Evolutionary conservation across 1,140 invertebrate genomes (phyloP).

Genomic region (Laupala kohalensis): DNA sequence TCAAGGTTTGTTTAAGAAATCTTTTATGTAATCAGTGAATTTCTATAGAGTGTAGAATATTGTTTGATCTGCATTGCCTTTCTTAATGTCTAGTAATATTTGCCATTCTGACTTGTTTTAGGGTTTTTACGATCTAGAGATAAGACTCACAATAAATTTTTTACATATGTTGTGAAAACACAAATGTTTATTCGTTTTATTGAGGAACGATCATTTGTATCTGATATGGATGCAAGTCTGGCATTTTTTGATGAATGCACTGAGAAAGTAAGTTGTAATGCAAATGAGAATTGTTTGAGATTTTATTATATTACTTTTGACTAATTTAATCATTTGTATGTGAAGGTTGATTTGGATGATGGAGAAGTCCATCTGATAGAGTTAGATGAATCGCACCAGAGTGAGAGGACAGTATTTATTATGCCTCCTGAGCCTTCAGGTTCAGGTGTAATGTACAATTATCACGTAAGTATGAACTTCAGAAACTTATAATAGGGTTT

Average conservation of each 20-base stretch:
- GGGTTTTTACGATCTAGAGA: slow-evolving; percentile 50
- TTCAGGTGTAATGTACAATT: slow-evolving; percentile 24
- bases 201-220: slow-evolving; percentile 96
- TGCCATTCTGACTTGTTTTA: too few species aligned
- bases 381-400: slow-evolving; percentile 55
- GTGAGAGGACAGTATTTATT: slow-evolving; percentile 89
- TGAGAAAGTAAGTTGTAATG: slow-evolving; percentile 44
- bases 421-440: slow-evolving; percentile 73
- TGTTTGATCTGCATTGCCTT: not conserved
- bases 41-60: not conserved
- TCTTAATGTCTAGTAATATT: too few species aligned
- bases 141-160: slow-evolving; percentile 84
- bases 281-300: not conserved
- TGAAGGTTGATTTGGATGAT: slow-evolving; percentile 33
- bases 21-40: not conserved
- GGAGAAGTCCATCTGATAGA: slow-evolving; percentile 53
- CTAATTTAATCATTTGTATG: slow-evolving; percentile 9
- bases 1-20: slow-evolving; percentile 46
- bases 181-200: slow-evolving; percentile 99
- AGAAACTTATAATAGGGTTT: too few species aligned
- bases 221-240: slow-evolving; percentile 81
- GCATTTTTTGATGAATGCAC: slow-evolving; percentile 98
- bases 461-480: slow-evolving; percentile 24
- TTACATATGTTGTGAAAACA: slow-evolving; percentile 74
- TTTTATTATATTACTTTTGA: slow-evolving; percentile 3